phyloP scores from a whole-genome alignment of 2,888 invertebrate species.

The Drosophila nigricruria region DNA sequence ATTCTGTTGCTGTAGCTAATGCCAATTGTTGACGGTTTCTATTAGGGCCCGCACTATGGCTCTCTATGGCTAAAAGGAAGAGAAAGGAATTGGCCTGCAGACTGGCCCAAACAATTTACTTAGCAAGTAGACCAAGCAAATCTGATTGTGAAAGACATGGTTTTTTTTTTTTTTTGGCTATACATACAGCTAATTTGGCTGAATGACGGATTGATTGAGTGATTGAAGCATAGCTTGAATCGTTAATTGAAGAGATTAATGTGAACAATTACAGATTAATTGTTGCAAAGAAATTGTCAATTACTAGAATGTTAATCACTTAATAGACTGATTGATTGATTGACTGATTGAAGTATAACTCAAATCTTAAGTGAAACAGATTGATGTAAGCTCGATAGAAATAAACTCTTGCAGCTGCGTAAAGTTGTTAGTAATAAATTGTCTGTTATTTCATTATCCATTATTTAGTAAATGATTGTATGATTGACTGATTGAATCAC shows the following conservation, averaged over 20 bases:
- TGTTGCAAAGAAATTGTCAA: background rate
- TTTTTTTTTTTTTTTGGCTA: background rate
- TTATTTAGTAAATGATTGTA: background rate
- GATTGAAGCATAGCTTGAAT: background rate
- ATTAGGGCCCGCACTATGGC: conserved; percentile 13
- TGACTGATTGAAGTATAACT: background rate
- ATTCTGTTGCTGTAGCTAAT: conserved; percentile 14
- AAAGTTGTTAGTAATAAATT: background rate
- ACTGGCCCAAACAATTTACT: conserved; percentile 18
- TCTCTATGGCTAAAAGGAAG: conserved; percentile 21
- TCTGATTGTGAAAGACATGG: conserved; percentile 1
- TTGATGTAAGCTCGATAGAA: background rate
- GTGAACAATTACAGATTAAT: background rate
- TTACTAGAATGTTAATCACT: background rate
- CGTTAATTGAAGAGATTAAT: background rate
- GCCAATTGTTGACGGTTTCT: conserved; percentile 26
- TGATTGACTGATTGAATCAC: background rate
- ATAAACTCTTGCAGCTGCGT: background rate
- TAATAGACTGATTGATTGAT: background rate
- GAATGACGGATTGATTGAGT: background rate
- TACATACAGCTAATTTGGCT: background rate
- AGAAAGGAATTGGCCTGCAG: conserved; percentile 41
- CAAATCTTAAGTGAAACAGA: background rate
- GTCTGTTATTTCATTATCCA: background rate
- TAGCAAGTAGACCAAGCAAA: conserved; percentile 8